Percentiles rank a stretch among this genome's conserved stretches.
Evolutionary conservation across 2,113 vertebrate genomes (phyloP).

Genomic region (Tetrao urogallus): DNA sequence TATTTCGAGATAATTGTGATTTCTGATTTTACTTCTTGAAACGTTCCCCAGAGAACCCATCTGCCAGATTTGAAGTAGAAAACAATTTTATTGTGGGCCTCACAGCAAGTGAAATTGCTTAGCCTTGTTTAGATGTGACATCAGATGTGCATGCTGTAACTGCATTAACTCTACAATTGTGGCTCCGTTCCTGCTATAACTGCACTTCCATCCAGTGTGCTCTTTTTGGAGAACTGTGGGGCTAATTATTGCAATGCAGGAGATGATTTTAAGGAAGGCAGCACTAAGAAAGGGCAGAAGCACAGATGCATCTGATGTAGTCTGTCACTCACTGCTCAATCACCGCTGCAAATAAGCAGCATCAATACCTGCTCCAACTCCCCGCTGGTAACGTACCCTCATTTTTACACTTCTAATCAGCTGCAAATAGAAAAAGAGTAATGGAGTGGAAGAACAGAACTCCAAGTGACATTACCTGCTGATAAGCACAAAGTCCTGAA

Average conservation of each 20-base stretch:
- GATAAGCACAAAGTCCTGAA: constrained; percentile 93
- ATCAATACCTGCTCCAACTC: background rate
- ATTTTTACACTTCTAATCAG: background rate
- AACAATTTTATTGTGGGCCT: background rate
- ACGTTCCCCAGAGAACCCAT: background rate
- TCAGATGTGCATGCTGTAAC: background rate
- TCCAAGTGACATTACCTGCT: constrained; percentile 84
- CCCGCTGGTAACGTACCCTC: background rate
- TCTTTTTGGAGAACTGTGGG: background rate
- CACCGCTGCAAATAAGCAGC: background rate
- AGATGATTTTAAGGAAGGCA: background rate
- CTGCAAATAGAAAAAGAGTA: background rate
- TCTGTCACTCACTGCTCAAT: background rate
- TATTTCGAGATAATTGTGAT: background rate
- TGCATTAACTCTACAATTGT: background rate
- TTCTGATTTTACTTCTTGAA: background rate
- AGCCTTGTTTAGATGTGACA: background rate
- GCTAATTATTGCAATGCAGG: background rate
- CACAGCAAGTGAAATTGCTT: background rate
- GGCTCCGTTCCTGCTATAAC: background rate
- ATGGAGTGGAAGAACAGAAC: background rate
- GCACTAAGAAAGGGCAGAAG: background rate
- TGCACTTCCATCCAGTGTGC: background rate
- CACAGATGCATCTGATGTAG: background rate
- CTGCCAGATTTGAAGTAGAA: background rate